Conservation (phyloP, 1,140 invertebrate genomes). For the Bombus superbus region DNA sequence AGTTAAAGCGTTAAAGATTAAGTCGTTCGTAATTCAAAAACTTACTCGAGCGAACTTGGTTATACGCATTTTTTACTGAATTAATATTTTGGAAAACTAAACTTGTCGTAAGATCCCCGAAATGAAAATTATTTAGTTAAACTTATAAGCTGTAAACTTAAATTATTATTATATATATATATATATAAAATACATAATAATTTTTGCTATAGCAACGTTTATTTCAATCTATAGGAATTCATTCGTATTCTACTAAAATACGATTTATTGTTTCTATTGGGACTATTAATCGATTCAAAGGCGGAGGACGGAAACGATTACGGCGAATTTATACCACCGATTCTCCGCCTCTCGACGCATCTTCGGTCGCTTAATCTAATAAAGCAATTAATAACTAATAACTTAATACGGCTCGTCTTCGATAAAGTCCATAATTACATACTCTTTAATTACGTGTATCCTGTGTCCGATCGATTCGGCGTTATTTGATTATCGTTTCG, state of each 20-base stretch:
- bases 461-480: constrained; percentile 64
- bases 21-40: not conserved
- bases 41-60: not conserved
- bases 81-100: not conserved
- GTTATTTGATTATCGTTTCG: constrained; percentile 73
- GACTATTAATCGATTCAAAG: not conserved
- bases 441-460: constrained; percentile 72
- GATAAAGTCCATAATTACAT: constrained; percentile 66
- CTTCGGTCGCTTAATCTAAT: constrained; percentile 68
- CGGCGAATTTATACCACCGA: constrained; percentile 15
- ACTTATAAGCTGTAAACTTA: not conserved
- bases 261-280: not conserved
- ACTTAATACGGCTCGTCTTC: constrained; percentile 61
- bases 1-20: not conserved
- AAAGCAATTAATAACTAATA: constrained; percentile 73
- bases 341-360: constrained; percentile 23
- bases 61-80: not conserved
- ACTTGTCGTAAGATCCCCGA: not conserved
- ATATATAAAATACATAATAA: too few relatives aligned
- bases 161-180: not conserved
- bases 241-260: not conserved
- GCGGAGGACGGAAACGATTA: not conserved
- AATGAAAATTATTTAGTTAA: not conserved
- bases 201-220: not conserved
- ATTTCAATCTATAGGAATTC: not conserved